Evolutionary conservation across 2,888 invertebrate genomes (phyloP).

Genomic region (Tipula vernalis): DNA sequence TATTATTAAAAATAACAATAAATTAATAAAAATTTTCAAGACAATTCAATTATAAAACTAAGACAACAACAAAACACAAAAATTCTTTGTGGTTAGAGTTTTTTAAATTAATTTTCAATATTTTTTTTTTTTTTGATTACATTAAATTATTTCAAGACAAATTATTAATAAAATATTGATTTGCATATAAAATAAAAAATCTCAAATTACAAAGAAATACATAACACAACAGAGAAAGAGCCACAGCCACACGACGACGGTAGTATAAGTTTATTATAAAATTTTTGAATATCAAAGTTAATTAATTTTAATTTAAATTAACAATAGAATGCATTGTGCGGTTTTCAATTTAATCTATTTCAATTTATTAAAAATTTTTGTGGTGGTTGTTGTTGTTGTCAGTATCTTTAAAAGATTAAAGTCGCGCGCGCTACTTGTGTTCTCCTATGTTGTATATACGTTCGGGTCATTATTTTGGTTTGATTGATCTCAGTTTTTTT

Average conservation of each 20-base stretch:
- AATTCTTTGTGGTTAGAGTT: background rate
- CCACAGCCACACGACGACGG: background rate
- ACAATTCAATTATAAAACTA: background rate
- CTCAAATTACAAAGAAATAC: background rate
- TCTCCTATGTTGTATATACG: background rate
- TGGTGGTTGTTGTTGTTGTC: background rate
- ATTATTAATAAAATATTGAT: background rate
- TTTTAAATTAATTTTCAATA: background rate
- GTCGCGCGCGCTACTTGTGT: background rate
- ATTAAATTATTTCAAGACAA: background rate
- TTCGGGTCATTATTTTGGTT: background rate
- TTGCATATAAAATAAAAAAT: background rate
- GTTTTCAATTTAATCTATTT: background rate
- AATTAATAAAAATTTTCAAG: background rate
- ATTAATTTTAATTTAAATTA: background rate
- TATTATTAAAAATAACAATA: background rate
- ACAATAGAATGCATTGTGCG: background rate
- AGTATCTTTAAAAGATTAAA: background rate
- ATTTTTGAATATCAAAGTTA: background rate
- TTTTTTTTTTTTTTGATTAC: background rate
- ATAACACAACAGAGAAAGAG: background rate
- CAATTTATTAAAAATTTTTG: background rate
- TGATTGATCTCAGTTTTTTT: background rate
- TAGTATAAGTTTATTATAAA: background rate
- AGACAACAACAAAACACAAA: background rate